phyloP scores from a whole-genome alignment of 2,888 invertebrate species.

The Caenorhabditis macrosperma region DNA sequence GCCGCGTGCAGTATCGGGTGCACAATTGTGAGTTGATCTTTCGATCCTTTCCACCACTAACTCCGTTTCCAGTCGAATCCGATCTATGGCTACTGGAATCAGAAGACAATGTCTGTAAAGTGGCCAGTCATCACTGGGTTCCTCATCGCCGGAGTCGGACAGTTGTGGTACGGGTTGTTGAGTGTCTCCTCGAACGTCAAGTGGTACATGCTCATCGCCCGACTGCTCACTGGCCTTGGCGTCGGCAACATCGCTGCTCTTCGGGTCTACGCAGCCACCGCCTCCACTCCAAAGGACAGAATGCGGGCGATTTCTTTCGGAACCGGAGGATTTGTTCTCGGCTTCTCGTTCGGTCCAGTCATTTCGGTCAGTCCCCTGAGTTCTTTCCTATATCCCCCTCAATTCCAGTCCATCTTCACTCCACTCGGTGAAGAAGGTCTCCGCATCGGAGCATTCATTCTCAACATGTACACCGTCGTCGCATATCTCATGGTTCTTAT shows the following conservation, averaged over 20 bases:
- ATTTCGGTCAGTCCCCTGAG: conserved; percentile 50
- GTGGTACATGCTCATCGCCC: conserved; percentile 63
- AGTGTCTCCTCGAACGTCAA: conserved; percentile 28
- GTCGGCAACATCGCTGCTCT: conserved; percentile 64
- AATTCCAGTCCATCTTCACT: conserved; percentile 59
- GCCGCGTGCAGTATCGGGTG: conserved; percentile 42
- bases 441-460: conserved; percentile 12
- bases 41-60: too few species aligned
- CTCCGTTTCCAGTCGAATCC: conserved; percentile 56
- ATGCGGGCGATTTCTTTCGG: conserved; percentile 65
- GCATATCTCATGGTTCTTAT: conserved; percentile 62
- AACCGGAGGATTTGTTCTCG: conserved; percentile 65
- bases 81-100: conserved; percentile 65
- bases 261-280: conserved; percentile 64
- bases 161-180: conserved; percentile 43
- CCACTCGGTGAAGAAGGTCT: conserved; percentile 59
- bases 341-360: conserved; percentile 66
- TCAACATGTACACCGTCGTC: conserved; percentile 63
- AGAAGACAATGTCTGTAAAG: conserved; percentile 61
- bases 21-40: conserved; percentile 26
- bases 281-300: conserved; percentile 63
- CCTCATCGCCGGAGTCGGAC: conserved; percentile 45
- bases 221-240: conserved; percentile 62
- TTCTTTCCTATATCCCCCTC: not conserved
- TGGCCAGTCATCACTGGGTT: conserved; percentile 58